These are phyloP conservation scores for Mormoops blainvillei DNA, from an alignment of 2,113 vertebrate species.

Conservation along the genomic window DNA sequence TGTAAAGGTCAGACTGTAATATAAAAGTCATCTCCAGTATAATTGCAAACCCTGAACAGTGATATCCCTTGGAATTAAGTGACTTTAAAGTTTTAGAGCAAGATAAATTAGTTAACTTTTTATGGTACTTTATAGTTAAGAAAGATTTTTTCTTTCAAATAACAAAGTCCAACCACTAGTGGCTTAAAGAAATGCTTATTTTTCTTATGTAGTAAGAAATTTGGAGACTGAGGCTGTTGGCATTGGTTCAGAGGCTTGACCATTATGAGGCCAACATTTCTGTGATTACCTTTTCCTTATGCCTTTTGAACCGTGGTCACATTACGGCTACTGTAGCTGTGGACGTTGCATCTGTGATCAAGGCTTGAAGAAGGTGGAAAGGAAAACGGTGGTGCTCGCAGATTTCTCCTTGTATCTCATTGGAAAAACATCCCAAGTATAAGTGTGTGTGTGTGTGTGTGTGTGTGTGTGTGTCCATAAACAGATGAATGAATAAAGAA, in stretches of 20 bases:
- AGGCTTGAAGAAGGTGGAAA: not conserved
- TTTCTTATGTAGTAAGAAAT: not conserved
- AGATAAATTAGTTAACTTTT: constrained; percentile 24
- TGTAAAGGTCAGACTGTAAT: constrained; percentile 51
- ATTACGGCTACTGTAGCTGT: not conserved
- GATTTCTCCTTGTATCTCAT: not conserved
- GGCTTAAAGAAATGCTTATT: not conserved
- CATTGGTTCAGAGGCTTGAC: not conserved
- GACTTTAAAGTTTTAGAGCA: constrained; percentile 1
- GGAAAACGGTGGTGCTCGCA: not conserved
- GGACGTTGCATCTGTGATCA: not conserved
- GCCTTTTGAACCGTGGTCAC: not conserved
- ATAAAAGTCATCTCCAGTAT: constrained; percentile 29
- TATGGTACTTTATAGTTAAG: not conserved
- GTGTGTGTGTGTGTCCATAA: not conserved
- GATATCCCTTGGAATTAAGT: constrained; percentile 30
- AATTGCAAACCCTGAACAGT: constrained; percentile 15
- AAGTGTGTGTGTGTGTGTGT: not conserved
- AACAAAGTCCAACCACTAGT: not conserved
- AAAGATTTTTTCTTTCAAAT: not conserved
- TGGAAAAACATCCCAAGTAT: not conserved
- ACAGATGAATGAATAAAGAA: not conserved
- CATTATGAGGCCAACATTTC: not conserved
- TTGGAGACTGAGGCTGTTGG: not conserved
- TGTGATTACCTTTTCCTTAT: not conserved